A percentile compares a stretch with the other conserved stretches of the same genome.
Conservation (phyloP, 1,140 invertebrate genomes). For the Diorhabda carinulata region DNA sequence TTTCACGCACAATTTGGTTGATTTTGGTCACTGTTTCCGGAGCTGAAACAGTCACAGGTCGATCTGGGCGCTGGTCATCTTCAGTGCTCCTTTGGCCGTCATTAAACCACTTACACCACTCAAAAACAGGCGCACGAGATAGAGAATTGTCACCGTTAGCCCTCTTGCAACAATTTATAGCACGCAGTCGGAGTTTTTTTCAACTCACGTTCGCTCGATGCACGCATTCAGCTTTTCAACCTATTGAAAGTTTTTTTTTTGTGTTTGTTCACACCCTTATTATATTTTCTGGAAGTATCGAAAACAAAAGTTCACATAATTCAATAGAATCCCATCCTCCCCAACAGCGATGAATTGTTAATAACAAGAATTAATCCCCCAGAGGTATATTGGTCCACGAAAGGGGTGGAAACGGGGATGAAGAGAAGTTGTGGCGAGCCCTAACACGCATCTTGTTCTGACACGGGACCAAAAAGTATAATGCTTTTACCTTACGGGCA, state of each 20-base stretch:
- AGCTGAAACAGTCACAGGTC: too few species aligned
- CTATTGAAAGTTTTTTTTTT: background rate
- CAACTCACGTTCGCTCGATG: background rate
- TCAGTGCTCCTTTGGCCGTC: too few species aligned
- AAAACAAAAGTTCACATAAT: background rate
- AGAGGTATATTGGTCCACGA: conserved; percentile 17
- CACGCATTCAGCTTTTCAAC: background rate
- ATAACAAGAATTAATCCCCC: conserved; percentile 13
- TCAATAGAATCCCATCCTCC: background rate
- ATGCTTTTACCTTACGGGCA: conserved; percentile 15
- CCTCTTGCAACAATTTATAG: background rate
- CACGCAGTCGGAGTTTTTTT: background rate
- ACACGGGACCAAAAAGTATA: conserved; percentile 27
- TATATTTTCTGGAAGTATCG: background rate
- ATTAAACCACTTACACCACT: too few species aligned
- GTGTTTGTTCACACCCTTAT: background rate
- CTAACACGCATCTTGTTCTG: conserved; percentile 29
- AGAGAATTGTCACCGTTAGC: background rate
- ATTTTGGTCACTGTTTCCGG: too few species aligned
- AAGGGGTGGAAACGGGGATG: conserved; percentile 21
- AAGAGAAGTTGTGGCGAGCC: conserved; percentile 11
- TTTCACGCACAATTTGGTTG: too few species aligned
- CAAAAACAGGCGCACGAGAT: background rate
- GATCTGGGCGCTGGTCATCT: too few species aligned
- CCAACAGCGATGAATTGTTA: background rate